Conservation (phyloP, 1,140 invertebrate genomes). For the Zophobas atratus region DNA sequence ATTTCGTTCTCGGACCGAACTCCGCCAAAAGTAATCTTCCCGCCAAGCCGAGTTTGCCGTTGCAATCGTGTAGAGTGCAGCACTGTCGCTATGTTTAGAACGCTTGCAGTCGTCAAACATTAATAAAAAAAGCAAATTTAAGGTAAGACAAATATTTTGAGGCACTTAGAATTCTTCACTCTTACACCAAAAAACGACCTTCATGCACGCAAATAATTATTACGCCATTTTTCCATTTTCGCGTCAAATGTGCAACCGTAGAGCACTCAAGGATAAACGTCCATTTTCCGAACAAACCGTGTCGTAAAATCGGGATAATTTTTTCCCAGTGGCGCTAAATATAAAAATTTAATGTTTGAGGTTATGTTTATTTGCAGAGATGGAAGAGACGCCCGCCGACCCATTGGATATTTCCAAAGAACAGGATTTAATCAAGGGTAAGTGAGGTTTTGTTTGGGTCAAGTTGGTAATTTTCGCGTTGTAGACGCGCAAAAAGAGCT, state of each 20-base stretch:
- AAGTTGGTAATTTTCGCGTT: constrained; percentile 57
- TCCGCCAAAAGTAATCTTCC: constrained; percentile 13
- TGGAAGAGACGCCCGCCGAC: constrained; percentile 43
- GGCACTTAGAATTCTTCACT: constrained; percentile 7
- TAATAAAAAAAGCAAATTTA: constrained; percentile 44
- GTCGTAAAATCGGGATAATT: constrained; percentile 51
- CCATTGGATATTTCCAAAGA: constrained; percentile 58
- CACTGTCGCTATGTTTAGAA: constrained; percentile 61
- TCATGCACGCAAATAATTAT: constrained; percentile 25
- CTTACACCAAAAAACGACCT: not conserved
- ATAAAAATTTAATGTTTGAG: constrained; percentile 50
- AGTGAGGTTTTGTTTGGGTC: constrained; percentile 48
- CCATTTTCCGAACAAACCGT: constrained; percentile 59
- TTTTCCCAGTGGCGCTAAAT: constrained; percentile 58
- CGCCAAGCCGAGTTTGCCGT: constrained; percentile 10
- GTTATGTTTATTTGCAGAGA: constrained; percentile 49
- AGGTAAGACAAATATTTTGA: constrained; percentile 48
- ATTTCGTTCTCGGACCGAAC: no score
- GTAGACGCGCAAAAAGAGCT: constrained; percentile 82
- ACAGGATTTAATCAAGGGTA: constrained; percentile 58
- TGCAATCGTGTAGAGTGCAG: constrained; percentile 50
- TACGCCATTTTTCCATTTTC: constrained; percentile 35
- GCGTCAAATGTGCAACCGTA: constrained; percentile 56
- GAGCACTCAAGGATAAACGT: constrained; percentile 54
- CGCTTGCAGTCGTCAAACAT: constrained; percentile 56